A percentile compares a stretch with the other conserved stretches of the same genome.
Conservation (phyloP, 1,140 invertebrate species). For the Ceratina australensis region DNA sequence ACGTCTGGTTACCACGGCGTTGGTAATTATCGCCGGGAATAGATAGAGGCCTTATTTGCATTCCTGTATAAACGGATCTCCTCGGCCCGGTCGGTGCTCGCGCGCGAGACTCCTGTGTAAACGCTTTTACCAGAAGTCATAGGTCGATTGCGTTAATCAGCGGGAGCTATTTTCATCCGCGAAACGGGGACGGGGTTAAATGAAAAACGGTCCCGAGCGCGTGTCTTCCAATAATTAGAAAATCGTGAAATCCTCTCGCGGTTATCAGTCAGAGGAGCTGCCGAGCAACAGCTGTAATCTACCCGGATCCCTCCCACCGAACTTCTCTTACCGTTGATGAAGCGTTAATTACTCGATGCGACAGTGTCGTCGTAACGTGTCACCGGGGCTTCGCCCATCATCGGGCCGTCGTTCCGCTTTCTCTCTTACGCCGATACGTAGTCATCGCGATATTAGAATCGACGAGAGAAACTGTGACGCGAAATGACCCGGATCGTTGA, state of each 20-base stretch:
- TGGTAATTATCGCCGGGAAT: conserved; percentile 64
- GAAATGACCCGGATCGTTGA: conserved; percentile 24
- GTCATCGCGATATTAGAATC: conserved; percentile 39
- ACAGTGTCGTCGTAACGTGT: neutral
- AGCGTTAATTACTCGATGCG: conserved; percentile 32
- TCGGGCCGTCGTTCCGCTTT: neutral
- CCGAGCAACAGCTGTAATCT: neutral
- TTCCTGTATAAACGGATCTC: conserved; percentile 36
- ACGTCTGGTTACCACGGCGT: conserved; percentile 62
- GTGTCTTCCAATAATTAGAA: neutral
- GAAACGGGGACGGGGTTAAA: too few relatives aligned
- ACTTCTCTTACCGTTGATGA: conserved; percentile 9
- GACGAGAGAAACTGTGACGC: neutral
- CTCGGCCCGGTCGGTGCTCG: neutral
- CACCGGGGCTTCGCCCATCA: neutral
- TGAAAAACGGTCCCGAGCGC: too few relatives aligned
- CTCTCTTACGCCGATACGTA: neutral
- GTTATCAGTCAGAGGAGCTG: neutral
- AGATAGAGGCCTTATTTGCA: conserved; percentile 57
- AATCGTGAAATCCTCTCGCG: neutral
- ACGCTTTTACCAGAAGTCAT: conserved; percentile 1
- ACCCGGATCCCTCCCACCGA: neutral
- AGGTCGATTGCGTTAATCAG: conserved; percentile 27
- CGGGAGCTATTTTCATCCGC: too few relatives aligned
- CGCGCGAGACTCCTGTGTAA: neutral